These are phyloP conservation scores for Ceratotherium simum DNA, from an alignment of 2,113 vertebrate genomes.

Conservation along the genomic window DNA sequence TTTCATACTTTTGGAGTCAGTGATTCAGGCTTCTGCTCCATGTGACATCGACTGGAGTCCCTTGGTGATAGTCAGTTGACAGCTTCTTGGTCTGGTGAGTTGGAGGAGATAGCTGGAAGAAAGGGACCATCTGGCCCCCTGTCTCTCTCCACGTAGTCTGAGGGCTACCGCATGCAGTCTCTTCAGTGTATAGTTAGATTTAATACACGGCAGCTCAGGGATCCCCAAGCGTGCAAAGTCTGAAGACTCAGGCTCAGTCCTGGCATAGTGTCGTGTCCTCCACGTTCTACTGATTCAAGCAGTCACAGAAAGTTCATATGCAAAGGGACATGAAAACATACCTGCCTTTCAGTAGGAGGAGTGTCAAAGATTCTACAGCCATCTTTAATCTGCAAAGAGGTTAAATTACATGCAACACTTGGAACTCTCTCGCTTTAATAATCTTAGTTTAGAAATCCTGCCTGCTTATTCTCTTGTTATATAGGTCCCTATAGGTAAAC, in stretches of 20 bases:
- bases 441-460: not conserved
- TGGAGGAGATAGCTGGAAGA: not conserved
- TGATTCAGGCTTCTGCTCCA: not conserved
- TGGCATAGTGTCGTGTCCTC: not conserved
- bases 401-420: not conserved
- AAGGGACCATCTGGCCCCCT: not conserved
- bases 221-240: not conserved
- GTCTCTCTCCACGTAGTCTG: not conserved
- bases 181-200: not conserved
- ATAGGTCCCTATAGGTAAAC: not conserved
- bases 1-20: not conserved
- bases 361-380: not conserved
- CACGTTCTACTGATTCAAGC: not conserved
- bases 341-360: not conserved
- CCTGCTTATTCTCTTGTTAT: not conserved
- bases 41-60: not conserved
- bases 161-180: no score
- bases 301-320: not conserved
- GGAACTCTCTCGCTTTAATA: not conserved
- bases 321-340: not conserved
- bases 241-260: not conserved
- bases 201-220: not conserved
- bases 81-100: not conserved
- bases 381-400: not conserved
- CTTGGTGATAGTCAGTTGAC: not conserved